Base-by-base conservation (phyloP, 2,888 invertebrate genomes). In the Pristionchus mayeri region DNA sequence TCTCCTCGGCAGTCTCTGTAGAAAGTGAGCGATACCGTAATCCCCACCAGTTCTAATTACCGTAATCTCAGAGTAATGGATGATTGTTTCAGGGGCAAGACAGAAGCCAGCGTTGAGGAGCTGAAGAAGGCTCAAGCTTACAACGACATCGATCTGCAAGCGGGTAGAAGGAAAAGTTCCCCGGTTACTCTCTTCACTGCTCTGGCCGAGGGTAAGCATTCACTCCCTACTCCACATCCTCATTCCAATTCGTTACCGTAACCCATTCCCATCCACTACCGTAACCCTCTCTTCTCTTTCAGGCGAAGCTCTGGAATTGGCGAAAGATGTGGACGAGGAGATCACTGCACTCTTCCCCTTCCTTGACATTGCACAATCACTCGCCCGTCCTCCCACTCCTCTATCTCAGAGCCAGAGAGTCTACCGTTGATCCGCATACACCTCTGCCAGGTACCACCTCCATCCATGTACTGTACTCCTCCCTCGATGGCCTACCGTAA, bases 161-260 rank as follows among this genome's bases (percentile, higher is more conserved):
- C n/a, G 7, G 83, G 83, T 34, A 83, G 83, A 40, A 67, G 83
- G 71, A 83, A 83, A 24, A 13, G n/a, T 2, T 37, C 71, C 6
- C 21, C 3, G 16, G 52, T 40, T 7, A 83, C 67, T 0, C 7
- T 13, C 18, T 83, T 83, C 54, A 83, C 83, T 18, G 50, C 71
- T 2, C 52, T 83, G 2, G 13, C 50, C 50, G 83, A 83, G 27
- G 83, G 83, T 83, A 2, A 16, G 63, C 7, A 27, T 11, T 16
- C 30, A 3, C 7, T 27, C 34, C 18, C 21, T 13, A n/a, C 54
- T 27, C 11, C 7, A 9, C 6, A n/a, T n/a, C n/a, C n/a, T n/a
- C n/a, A n/a, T n/a, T n/a, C n/a, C n/a, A n/a, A n/a, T n/a, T n/a
- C n/a, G n/a, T n/a, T n/a, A n/a, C n/a, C n/a, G n/a, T n/a, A n/a